Evolutionary conservation across 2,797 vertebrate genomes (phyloP), one percentile per base, ranked within the genome.

Genomic region (Oreochromis grahami): DNA sequence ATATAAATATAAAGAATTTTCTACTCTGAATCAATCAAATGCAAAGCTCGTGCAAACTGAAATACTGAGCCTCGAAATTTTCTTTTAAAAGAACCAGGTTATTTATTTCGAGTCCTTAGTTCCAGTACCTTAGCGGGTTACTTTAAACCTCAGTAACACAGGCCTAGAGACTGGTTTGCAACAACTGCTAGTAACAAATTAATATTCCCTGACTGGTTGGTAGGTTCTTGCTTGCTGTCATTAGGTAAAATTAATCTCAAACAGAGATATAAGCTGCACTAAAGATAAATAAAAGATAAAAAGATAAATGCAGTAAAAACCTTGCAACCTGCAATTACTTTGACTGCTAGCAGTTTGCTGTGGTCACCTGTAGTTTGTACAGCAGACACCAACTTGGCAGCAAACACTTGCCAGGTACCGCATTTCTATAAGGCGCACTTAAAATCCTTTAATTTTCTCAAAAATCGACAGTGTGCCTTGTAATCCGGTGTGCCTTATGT

Each of bases 401-500:
- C n/a, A 24, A 41, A 24, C n/a, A 68, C n/a, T 68, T 14, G 12
- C n/a, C 12, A 1, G 38, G n/a, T 68, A 41, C 0, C 1, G 3
- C 29, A 56, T 56, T 56, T 56, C 53, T 56, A 29, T 56, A 56
- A 56, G 4, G 4, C 15, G 53, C 53, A 29, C 3, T 29, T 56
- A 56, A 56, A 56, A 9, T 29, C 53, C 13, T 56, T 56, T 56
- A 5, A 56, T 3, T 56, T 29, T 56, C 24, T 56, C 53, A 56
- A 29, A 56, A 26, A 26, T 26, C 24, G 24, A 56, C 53, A 5
- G 1, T 15, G 53, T 13, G 29, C 3, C 1, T 5, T 56, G 29
- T 15, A 29, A 29, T 56, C 3, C 24, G 24, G 24, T 56, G 4
- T 1, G 24, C 24, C 24, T 56, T 56, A 3, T 56, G 13, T 56